A percentile compares a stretch with the other conserved stretches of the same genome.
phyloP scores from a whole-genome alignment of 2,797 vertebrate species.

The Tapirus indicus region DNA sequence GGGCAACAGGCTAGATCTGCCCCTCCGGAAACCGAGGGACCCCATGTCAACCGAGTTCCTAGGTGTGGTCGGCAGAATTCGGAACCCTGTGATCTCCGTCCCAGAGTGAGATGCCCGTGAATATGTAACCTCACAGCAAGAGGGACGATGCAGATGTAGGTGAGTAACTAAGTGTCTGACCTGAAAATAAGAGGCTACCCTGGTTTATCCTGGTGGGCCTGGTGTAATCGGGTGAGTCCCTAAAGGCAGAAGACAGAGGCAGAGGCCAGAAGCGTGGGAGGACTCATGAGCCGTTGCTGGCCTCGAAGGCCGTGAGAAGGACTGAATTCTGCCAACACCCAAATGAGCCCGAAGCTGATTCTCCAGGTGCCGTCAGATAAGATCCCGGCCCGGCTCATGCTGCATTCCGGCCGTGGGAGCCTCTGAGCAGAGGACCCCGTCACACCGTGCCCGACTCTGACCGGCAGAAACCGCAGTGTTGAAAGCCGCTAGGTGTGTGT shows the following conservation, averaged over 20 bases:
- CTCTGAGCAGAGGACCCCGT: too few relatives aligned
- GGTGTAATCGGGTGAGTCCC: neutral
- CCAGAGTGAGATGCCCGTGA: neutral
- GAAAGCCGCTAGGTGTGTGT: neutral
- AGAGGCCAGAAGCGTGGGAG: neutral
- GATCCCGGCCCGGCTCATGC: too few relatives aligned
- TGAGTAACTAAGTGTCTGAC: neutral
- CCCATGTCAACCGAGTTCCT: neutral
- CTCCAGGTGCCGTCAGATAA: too few relatives aligned
- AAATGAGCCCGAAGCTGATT: too few relatives aligned
- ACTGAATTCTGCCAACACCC: neutral
- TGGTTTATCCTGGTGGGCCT: neutral
- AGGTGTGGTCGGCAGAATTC: neutral
- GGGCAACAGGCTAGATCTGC: neutral
- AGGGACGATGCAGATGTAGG: neutral
- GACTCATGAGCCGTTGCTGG: neutral
- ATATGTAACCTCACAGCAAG: neutral
- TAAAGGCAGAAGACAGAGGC: neutral
- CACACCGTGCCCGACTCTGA: neutral
- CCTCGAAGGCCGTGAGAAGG: too few relatives aligned
- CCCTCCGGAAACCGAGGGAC: neutral
- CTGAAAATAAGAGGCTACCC: neutral
- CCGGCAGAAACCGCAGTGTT: neutral
- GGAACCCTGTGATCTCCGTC: neutral
- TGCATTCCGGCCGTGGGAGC: too few relatives aligned